These are phyloP conservation scores for Orthosia incerta DNA, from an alignment of 2,888 invertebrate species.

Conservation along the genomic window DNA sequence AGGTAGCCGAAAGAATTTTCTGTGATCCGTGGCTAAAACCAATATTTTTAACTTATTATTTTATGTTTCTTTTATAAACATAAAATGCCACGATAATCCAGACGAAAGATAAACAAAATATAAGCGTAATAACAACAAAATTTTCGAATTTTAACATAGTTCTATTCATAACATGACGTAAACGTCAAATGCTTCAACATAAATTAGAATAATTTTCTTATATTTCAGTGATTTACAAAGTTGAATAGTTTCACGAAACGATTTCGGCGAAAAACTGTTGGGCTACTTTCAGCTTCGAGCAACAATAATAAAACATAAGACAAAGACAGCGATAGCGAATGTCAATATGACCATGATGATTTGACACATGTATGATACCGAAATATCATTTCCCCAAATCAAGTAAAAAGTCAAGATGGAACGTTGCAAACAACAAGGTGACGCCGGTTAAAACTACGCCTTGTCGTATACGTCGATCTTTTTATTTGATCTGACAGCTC, in stretches of 20 bases:
- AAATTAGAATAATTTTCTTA: constrained; percentile 32
- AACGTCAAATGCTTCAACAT: constrained; percentile 28
- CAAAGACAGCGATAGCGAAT: too few species aligned
- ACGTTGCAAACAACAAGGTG: too few species aligned
- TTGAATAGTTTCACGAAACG: constrained; percentile 5
- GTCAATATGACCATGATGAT: too few species aligned
- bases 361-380: too few species aligned
- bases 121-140: background rate
- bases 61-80: background rate
- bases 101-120: background rate
- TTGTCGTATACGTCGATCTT: too few species aligned
- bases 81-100: constrained; percentile 14
- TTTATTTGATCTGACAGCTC: too few species aligned
- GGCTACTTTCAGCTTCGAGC: background rate
- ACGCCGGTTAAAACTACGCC: too few species aligned
- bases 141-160: constrained; percentile 9
- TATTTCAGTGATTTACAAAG: constrained; percentile 44
- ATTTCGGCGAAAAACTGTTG: constrained; percentile 15
- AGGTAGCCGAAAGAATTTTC: background rate
- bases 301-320: background rate
- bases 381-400: too few species aligned
- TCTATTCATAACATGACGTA: constrained; percentile 21
- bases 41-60: background rate
- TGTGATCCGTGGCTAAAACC: too few species aligned
- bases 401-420: too few species aligned